Evolutionary conservation across 2,113 vertebrate genomes (phyloP).

Genomic region (Puntigrus tetrazona): DNA sequence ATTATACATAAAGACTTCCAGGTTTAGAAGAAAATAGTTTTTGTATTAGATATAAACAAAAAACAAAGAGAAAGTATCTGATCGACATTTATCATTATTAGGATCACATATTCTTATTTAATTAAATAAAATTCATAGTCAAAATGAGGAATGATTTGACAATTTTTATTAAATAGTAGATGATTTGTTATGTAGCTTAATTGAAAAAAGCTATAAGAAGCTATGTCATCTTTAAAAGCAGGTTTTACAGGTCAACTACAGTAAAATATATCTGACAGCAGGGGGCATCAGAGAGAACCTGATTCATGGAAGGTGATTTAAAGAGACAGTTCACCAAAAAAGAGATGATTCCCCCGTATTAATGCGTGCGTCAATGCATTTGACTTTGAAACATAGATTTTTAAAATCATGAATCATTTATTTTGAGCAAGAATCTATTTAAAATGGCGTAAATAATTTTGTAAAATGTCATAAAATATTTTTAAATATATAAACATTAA

Average conservation of each 20-base stretch:
- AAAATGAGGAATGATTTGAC: background rate
- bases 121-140: background rate
- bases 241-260: background rate
- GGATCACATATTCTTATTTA: background rate
- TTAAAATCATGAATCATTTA: background rate
- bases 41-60: background rate
- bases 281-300: background rate
- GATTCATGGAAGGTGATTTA: background rate
- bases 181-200: background rate
- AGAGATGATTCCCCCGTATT: too few relatives aligned
- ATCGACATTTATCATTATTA: background rate
- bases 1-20: slow-evolving; percentile 23
- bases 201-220: background rate
- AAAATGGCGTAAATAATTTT: background rate
- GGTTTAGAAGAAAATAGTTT: background rate
- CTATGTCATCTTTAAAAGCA: background rate
- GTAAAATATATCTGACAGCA: background rate
- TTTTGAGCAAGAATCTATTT: background rate
- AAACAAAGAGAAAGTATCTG: background rate
- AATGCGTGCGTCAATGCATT: background rate
- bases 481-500: background rate
- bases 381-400: background rate
- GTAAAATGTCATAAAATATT: background rate
- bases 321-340: background rate
- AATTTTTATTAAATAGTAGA: background rate